A percentile compares a stretch with the other conserved stretches of the same genome.
phyloP scores from a whole-genome alignment of 2,797 vertebrate species.

The Prionace glauca region DNA sequence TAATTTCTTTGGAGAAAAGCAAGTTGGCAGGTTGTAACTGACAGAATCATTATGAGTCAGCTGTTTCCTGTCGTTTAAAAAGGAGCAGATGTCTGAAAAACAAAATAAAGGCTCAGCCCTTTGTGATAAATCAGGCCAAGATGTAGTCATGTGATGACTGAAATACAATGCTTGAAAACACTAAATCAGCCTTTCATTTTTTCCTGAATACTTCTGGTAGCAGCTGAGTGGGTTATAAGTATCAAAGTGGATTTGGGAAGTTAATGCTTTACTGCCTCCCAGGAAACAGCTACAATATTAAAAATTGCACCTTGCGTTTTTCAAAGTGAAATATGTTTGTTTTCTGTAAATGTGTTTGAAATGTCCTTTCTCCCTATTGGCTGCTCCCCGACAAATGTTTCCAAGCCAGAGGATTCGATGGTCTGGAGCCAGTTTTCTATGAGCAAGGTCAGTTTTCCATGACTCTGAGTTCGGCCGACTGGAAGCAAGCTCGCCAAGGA shows the following conservation, averaged over 20 bases:
- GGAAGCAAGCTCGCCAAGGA: neutral
- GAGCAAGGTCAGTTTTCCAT: slow-evolving; percentile 12
- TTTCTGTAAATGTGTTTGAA: neutral
- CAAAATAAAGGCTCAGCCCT: neutral
- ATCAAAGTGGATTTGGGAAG: neutral
- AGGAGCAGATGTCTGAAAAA: slow-evolving; percentile 32
- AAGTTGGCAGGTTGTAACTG: neutral
- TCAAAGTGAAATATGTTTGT: neutral
- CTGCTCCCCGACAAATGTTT: neutral
- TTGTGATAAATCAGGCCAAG: neutral
- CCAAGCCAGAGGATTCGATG: neutral
- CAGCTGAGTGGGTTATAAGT: neutral
- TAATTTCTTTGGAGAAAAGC: neutral
- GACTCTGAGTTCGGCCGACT: neutral
- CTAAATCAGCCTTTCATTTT: slow-evolving; percentile 8
- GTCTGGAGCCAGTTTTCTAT: neutral
- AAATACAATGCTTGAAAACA: slow-evolving; percentile 12
- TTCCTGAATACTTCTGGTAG: neutral
- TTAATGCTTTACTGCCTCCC: neutral
- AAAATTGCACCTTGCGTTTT: neutral
- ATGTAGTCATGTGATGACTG: neutral
- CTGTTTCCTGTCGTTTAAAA: slow-evolving; percentile 25
- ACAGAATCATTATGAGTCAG: slow-evolving; percentile 23
- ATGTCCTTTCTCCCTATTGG: neutral
- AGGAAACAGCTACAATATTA: neutral